Conservation (phyloP, 2,797 vertebrate species). For the Anisognathus igniventris region DNA sequence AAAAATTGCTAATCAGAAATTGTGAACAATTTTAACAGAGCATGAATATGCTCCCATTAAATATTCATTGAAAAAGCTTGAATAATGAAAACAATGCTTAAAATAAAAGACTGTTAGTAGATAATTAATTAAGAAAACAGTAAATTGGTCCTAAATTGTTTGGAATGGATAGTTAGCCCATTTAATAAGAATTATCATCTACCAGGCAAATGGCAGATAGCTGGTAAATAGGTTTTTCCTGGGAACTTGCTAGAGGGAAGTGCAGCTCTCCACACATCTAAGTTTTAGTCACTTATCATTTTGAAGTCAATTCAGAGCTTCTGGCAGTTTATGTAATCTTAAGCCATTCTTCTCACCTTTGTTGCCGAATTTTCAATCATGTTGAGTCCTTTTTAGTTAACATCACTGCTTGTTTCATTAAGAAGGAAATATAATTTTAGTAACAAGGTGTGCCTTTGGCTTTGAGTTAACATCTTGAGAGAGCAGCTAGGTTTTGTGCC, state of each 20-base stretch:
- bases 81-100: slow-evolving; percentile 49
- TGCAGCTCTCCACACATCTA: background rate
- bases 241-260: slow-evolving; percentile 6
- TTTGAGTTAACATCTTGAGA: background rate
- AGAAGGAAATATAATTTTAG: background rate
- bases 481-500: background rate
- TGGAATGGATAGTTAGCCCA: slow-evolving; percentile 8
- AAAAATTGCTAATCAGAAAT: background rate
- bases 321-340: slow-evolving; percentile 40
- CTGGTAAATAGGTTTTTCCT: slow-evolving; percentile 22
- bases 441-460: background rate
- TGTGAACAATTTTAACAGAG: background rate
- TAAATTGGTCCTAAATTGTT: slow-evolving; percentile 30
- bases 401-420: background rate
- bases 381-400: background rate
- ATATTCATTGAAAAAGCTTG: slow-evolving; percentile 47
- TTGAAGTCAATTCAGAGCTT: slow-evolving; percentile 36
- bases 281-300: slow-evolving; percentile 51
- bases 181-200: slow-evolving; percentile 30
- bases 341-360: background rate
- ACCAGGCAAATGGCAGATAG: background rate
- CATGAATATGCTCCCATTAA: background rate
- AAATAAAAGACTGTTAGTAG: slow-evolving; percentile 22
- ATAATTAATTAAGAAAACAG: slow-evolving; percentile 42
- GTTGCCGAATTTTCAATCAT: slow-evolving; percentile 24